Conservation (phyloP, 2,797 vertebrate species). For the Hemitrygon akajei region DNA sequence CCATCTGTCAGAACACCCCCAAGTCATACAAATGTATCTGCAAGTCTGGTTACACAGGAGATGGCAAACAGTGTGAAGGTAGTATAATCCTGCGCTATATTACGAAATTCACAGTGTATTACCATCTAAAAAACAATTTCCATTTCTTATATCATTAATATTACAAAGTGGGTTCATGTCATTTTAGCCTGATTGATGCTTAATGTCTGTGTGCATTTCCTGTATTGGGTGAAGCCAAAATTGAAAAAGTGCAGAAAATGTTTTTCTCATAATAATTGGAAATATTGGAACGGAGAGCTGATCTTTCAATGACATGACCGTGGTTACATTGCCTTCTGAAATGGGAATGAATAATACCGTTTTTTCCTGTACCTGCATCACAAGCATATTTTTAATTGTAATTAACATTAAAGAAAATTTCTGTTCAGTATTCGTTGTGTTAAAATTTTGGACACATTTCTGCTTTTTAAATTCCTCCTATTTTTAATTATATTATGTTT, state of each 20-base stretch:
- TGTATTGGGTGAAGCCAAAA: too few relatives aligned
- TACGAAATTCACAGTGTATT: neutral
- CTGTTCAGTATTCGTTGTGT: neutral
- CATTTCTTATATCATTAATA: neutral
- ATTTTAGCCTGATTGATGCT: neutral
- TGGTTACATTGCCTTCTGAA: neutral
- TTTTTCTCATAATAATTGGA: neutral
- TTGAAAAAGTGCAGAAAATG: neutral
- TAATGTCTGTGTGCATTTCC: neutral
- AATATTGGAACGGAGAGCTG: slow-evolving; percentile 5
- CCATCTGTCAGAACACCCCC: slow-evolving; percentile 96
- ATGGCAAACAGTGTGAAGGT: slow-evolving; percentile 98
- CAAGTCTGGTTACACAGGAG: slow-evolving; percentile 94
- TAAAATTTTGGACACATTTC: neutral
- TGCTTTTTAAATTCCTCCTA: slow-evolving; percentile 9
- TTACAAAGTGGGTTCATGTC: neutral
- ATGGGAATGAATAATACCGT: neutral
- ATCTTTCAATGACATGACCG: neutral
- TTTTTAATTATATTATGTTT: slow-evolving; percentile 4
- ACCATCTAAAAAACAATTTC: neutral
- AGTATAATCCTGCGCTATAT: slow-evolving; percentile 41
- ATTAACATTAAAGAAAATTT: neutral
- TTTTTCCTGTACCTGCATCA: neutral
- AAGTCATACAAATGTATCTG: slow-evolving; percentile 97
- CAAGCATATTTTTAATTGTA: neutral